Evolutionary conservation across 1,140 invertebrate genomes (phyloP), one percentile per base, ranked within the genome.

Genomic region (Pemphigus obesinymphae): DNA sequence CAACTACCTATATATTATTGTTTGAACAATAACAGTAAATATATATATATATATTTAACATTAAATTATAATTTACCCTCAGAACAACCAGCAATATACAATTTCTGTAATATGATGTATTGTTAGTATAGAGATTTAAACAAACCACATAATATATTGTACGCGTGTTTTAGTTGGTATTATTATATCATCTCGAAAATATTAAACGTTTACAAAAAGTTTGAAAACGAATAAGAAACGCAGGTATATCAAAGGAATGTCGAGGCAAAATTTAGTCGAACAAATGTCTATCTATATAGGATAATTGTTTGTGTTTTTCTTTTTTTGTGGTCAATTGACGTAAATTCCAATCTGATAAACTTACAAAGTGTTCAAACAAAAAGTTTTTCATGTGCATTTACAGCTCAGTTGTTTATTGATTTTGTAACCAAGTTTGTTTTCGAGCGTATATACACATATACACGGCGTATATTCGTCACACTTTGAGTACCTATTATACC

Each of bases 281-380:
- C 45, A 37, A 31, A 55, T 37, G 73, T 34, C 50, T 76, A 40
- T n/a, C n/a, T n/a, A n/a, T n/a, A n/a, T n/a, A 13, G 29, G 72
- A 37, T 76, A 80, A 80, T 80, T 80, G 76, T 80, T 80, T 63
- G 76, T 80, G 76, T 80, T 80, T 80, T 80, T 61, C 76, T 43
- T 80, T n/a, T n/a, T 80, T 80, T 29, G 37, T 23, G 76, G 76
- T 80, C 76, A 63, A 80, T 63, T 61, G 76, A 63, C 76, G 76
- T 80, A 61, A 80, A 80, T 80, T 80, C 76, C 76, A 58, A 80
- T 63, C 76, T 40, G 76, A 80, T 61, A 63, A 63, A 80, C 76
- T 80, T 80, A 80, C 37, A 80, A 80, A 80, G 55, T 63, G 76
- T 63, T 80, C 37, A 61, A 78, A 78, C 73, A 58, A 55, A 80